These are phyloP conservation scores for Campylorhamphus procurvoides DNA, from an alignment of 2,113 vertebrate species.

Conservation along the genomic window DNA sequence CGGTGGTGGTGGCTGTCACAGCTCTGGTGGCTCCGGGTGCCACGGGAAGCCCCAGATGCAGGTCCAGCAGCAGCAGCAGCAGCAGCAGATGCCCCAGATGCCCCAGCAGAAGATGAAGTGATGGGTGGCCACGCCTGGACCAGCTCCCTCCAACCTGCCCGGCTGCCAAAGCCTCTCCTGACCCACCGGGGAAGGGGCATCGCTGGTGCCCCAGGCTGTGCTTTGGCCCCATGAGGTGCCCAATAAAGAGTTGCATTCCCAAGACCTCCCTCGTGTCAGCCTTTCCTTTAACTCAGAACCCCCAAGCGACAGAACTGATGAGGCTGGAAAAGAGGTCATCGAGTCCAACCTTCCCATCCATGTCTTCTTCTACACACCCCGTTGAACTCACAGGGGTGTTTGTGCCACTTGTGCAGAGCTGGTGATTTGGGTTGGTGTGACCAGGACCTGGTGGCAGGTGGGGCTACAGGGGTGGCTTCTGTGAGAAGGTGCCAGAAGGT, in stretches of 20 bases:
- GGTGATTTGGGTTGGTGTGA: too few relatives aligned
- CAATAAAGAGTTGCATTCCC: not conserved
- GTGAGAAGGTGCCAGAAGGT: not conserved
- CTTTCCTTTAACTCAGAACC: not conserved
- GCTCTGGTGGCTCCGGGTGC: not conserved
- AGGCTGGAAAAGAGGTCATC: too few relatives aligned
- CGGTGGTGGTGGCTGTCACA: not conserved
- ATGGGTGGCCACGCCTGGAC: not conserved
- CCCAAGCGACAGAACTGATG: too few relatives aligned
- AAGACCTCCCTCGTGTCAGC: not conserved
- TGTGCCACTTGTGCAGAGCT: too few relatives aligned
- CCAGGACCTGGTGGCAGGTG: too few relatives aligned
- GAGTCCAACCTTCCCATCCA: too few relatives aligned
- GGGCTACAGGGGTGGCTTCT: too few relatives aligned
- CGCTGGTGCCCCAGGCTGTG: not conserved
- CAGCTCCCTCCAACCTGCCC: not conserved
- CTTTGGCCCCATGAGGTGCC: not conserved
- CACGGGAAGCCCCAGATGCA: not conserved
- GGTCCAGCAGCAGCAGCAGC: not conserved
- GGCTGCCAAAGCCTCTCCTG: not conserved
- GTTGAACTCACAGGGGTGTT: too few relatives aligned
- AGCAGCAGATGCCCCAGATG: not conserved
- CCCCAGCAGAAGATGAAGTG: slow-evolving; percentile 22
- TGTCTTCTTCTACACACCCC: too few relatives aligned
- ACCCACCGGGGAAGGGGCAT: not conserved